Evolutionary conservation across 2,797 vertebrate genomes (phyloP).

Genomic region (Amazona ochrocephala): DNA sequence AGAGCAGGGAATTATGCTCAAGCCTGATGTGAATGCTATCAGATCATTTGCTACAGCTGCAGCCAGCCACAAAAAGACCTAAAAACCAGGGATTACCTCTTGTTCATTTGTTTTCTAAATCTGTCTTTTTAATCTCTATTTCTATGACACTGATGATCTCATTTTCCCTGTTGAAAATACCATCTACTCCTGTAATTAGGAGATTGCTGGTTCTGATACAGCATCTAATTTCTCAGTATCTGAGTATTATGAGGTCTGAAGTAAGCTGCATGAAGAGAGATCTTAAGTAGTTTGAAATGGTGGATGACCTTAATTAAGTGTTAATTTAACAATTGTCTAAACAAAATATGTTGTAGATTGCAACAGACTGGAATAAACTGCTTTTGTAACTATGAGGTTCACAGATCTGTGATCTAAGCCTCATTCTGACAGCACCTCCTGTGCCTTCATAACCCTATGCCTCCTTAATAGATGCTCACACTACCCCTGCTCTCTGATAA

Average conservation of each 20-base stretch:
- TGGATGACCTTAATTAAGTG: background rate
- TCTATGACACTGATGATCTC: slow-evolving; percentile 62
- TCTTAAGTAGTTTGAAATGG: slow-evolving; percentile 3
- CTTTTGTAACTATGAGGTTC: background rate
- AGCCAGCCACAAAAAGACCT: slow-evolving; percentile 45
- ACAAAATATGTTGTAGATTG: background rate
- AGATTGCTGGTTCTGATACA: slow-evolving; percentile 41
- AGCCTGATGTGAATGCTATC: background rate
- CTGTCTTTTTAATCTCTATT: slow-evolving; percentile 52
- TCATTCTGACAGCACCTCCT: background rate
- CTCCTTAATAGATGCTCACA: background rate
- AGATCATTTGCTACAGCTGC: slow-evolving; percentile 47
- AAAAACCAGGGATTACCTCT: slow-evolving; percentile 58
- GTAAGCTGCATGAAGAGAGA: background rate
- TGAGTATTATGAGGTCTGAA: slow-evolving; percentile 5
- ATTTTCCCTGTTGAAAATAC: slow-evolving; percentile 57
- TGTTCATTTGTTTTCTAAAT: slow-evolving; percentile 61
- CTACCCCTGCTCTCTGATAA: background rate
- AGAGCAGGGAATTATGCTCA: slow-evolving; percentile 10
- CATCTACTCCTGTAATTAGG: slow-evolving; percentile 46
- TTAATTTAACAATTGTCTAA: slow-evolving; percentile 14
- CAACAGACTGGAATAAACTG: slow-evolving; percentile 2
- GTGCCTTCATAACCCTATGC: background rate
- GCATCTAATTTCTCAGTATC: slow-evolving; percentile 15
- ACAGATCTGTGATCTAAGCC: background rate